Conservation (phyloP, 2,888 invertebrate species). For the Cistogaster globosa region DNA sequence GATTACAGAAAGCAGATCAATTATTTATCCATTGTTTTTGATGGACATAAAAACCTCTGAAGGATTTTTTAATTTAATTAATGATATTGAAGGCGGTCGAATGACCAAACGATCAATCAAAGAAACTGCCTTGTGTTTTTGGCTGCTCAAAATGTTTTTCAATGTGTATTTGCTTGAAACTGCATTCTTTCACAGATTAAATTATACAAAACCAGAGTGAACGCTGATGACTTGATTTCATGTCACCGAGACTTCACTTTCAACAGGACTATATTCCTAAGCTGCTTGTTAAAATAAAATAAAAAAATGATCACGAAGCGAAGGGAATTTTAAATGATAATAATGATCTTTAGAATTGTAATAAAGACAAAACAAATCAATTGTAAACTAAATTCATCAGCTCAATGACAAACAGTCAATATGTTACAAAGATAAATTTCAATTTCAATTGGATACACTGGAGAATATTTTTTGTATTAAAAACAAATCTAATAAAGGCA, state of each 20-base stretch:
- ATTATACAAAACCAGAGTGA: constrained; percentile 10
- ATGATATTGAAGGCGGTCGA: constrained; percentile 57
- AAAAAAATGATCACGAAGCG: background rate
- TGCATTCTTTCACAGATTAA: constrained; percentile 11
- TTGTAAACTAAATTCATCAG: constrained; percentile 18
- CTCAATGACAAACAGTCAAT: background rate
- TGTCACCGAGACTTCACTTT: constrained; percentile 42
- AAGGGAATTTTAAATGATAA: too few relatives aligned
- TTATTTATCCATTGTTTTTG: constrained; percentile 5
- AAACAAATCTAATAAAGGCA: too few relatives aligned
- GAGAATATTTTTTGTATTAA: background rate
- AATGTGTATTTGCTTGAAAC: constrained; percentile 6
- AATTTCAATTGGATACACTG: background rate
- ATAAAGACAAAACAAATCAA: constrained; percentile 18
- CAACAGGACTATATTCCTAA: constrained; percentile 1
- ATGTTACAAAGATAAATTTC: background rate
- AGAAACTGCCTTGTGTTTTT: constrained; percentile 16
- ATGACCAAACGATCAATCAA: constrained; percentile 59
- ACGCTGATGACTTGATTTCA: constrained; percentile 54
- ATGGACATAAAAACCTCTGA: background rate
- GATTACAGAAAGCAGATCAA: background rate
- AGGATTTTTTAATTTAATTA: constrained; percentile 48
- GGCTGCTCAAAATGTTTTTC: background rate
- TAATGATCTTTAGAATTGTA: too few relatives aligned
- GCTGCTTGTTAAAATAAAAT: background rate